Evolutionary conservation across 2,113 vertebrate genomes (phyloP), one percentile per base, ranked within the genome.

Genomic region (Actenoides hombroni): DNA sequence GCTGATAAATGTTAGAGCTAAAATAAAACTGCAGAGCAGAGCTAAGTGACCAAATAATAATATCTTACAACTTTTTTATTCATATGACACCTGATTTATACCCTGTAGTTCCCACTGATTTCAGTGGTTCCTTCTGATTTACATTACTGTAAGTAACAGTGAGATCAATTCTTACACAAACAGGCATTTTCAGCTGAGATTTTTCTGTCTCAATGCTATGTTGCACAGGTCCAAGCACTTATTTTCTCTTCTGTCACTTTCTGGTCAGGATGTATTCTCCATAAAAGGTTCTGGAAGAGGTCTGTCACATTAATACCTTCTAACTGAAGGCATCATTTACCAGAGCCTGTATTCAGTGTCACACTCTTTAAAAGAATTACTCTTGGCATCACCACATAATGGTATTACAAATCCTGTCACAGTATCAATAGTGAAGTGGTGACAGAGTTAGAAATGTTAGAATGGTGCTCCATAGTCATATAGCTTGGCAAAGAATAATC

Each of bases 341-440:
- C 49, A 91, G 73, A 91, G 65, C 73, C 73, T 82, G 60, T 94
- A 96, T 95, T 96, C 94, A 89, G 88, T 86, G 83, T 95, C 95
- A 94, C 94, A 92, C 65, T 91, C 94, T 88, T 93, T 90, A 33
- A 68, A 95, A 84, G 79, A 86, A 96, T 95, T 92, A 80, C 83
- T 93, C 80, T 82, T 93, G 85, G 92, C 86, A 86, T 78, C 80
- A 79, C 65, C 84, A 90, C 69, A 61, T 92, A 82, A 95, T 88
- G 77, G 90, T 54, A 56, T 96, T 93, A 94, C 94, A 95, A 94
- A 95, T 86, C 83, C 90, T 91, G 86, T 84, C 95, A 96, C 80
- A 86, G 21, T 86, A 92, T 75, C 93, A 86, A 26, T 61, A 92
- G 86, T 57, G 86, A 88, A 95, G 90, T 81, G 61, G 60, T 79